A percentile compares a stretch with the other conserved stretches of the same genome.
Conservation (phyloP, 2,113 vertebrate genomes). For the Aegypius monachus region DNA sequence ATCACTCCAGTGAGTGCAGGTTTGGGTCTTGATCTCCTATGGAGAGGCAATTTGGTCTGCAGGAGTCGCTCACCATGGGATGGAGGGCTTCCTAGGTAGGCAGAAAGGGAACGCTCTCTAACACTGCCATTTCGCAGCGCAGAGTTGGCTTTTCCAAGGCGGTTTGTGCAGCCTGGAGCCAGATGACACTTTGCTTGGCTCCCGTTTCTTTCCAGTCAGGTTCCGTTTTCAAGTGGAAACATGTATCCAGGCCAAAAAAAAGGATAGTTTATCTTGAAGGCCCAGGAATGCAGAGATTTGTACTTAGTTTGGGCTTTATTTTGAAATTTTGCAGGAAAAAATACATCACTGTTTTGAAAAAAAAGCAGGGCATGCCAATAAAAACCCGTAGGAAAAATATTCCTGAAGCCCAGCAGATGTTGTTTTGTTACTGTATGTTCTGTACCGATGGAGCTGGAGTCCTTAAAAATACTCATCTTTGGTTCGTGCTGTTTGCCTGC, state of each 20-base stretch:
- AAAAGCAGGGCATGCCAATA: background rate
- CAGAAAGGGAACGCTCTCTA: background rate
- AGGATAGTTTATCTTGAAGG: conserved; percentile 47
- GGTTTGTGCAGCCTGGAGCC: background rate
- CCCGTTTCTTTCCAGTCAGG: background rate
- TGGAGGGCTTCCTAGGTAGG: background rate
- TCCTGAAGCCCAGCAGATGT: conserved; percentile 35
- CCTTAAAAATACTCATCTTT: background rate
- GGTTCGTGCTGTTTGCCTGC: background rate
- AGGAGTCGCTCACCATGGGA: fast-evolving
- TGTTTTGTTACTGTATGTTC: conserved; percentile 42
- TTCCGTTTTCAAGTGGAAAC: conserved; percentile 53
- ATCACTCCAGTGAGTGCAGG: background rate
- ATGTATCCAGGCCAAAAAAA: conserved; percentile 14
- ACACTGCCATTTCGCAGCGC: background rate
- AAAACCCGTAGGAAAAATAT: conserved; percentile 10
- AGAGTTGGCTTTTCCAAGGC: background rate
- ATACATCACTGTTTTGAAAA: background rate
- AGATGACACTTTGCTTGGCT: background rate
- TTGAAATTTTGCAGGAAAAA: conserved; percentile 47
- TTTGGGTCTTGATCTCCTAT: background rate
- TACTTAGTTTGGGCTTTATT: conserved; percentile 39
- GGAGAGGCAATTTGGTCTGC: background rate
- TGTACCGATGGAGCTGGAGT: background rate
- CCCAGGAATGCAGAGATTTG: conserved; percentile 24